phyloP scores from a whole-genome alignment of 1,140 invertebrate species.

The Drosophila repletoides region DNA sequence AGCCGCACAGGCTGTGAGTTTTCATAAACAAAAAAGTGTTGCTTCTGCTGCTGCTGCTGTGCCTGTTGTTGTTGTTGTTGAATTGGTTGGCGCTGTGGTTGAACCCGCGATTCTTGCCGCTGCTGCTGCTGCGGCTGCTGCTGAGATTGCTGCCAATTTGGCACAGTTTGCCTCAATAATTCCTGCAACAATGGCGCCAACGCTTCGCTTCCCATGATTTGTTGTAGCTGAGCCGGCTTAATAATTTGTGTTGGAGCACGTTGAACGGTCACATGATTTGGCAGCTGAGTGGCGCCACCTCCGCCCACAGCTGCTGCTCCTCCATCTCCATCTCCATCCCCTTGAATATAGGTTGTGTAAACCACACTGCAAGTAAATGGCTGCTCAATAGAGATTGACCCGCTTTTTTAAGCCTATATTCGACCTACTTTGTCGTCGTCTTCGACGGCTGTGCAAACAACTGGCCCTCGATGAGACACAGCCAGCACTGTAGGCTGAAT shows the following conservation, averaged over 20 bases:
- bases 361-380: slow-evolving; percentile 46
- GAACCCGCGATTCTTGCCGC: slow-evolving; percentile 26
- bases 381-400: slow-evolving; percentile 57
- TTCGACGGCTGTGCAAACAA: slow-evolving; percentile 60
- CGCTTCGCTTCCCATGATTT: slow-evolving; percentile 50
- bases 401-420: slow-evolving; percentile 7
- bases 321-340: background rate
- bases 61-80: slow-evolving; percentile 17
- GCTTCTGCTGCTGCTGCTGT: slow-evolving; percentile 26
- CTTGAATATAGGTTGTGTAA: slow-evolving; percentile 27
- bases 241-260: slow-evolving; percentile 41
- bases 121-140: slow-evolving; percentile 22
- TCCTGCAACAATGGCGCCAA: slow-evolving; percentile 69
- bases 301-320: background rate
- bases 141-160: slow-evolving; percentile 60
- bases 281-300: slow-evolving; percentile 16
- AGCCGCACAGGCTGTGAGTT: slow-evolving; percentile 28
- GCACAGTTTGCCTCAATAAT: slow-evolving; percentile 64
- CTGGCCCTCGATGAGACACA: slow-evolving; percentile 10
- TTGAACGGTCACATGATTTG: slow-evolving; percentile 40
- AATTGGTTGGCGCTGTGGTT: slow-evolving; percentile 16
- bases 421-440: slow-evolving; percentile 60
- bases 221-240: slow-evolving; percentile 46
- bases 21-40: slow-evolving; percentile 67
- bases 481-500: slow-evolving; percentile 17